These are phyloP conservation scores for Styela clava DNA, from an alignment of 23 tunicate species.

Conservation along the genomic window DNA sequence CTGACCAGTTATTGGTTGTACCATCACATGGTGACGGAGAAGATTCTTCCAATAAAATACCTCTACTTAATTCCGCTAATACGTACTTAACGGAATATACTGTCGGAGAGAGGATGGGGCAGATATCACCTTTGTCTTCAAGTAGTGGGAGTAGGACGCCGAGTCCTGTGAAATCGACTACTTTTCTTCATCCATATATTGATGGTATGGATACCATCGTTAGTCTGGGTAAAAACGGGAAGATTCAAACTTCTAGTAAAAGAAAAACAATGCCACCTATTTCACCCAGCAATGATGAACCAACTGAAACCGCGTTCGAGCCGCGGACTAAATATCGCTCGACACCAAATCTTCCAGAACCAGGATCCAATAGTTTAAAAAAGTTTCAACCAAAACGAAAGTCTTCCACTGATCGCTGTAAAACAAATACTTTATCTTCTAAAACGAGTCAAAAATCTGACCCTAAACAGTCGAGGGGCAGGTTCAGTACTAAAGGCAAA, in stretches of 20 bases:
- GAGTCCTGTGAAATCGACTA: not conserved
- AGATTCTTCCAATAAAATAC: conserved; percentile 10
- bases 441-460: not conserved
- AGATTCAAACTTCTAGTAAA: conserved; percentile 4
- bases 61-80: conserved; percentile 40
- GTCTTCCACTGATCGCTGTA: not conserved
- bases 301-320: not conserved
- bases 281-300: not conserved
- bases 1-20: not conserved
- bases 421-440: not conserved
- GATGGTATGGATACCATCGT: not conserved
- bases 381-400: not conserved
- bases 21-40: not conserved
- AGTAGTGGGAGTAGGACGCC: not conserved
- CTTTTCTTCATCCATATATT: not conserved
- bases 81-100: conserved; percentile 27
- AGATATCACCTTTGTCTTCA: not conserved
- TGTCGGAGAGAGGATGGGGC: not conserved
- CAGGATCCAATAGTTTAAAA: not conserved
- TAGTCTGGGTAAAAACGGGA: not conserved
- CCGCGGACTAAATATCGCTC: not conserved
- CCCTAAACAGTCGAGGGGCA: not conserved
- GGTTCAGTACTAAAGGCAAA: not conserved
- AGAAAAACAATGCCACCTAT: not conserved
- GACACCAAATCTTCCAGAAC: conserved; percentile 3